Conservation (phyloP, 2,888 invertebrate genomes). For the Plebejus argus region DNA sequence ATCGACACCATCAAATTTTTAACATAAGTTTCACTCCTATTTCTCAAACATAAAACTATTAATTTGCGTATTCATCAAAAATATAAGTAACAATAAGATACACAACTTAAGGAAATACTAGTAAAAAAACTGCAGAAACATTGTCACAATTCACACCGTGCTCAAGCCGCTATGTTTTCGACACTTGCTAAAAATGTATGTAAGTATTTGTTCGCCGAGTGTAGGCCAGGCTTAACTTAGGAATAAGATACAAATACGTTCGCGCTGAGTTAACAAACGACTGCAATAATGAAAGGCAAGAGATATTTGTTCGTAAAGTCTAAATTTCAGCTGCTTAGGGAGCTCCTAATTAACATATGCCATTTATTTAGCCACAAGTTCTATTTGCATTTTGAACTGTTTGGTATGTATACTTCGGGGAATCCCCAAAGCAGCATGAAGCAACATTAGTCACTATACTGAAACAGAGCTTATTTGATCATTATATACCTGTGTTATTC, state of each 20-base stretch:
- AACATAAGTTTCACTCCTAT: too few species aligned
- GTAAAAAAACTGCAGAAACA: neutral
- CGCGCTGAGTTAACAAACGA: constrained; percentile 31
- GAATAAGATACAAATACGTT: constrained; percentile 32
- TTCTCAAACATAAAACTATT: too few species aligned
- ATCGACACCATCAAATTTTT: too few species aligned
- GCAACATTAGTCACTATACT: neutral
- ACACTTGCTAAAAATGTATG: neutral
- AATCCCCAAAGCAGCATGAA: neutral
- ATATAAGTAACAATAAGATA: too few species aligned
- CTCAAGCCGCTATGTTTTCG: neutral
- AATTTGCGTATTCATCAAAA: too few species aligned
- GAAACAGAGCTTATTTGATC: neutral
- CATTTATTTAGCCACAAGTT: constrained; percentile 34
- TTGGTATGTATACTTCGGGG: constrained; percentile 9
- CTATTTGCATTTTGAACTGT: constrained; percentile 25
- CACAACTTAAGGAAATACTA: neutral
- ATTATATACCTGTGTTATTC: neutral
- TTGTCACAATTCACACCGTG: neutral
- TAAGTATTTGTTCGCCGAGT: neutral
- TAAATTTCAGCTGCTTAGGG: constrained; percentile 36
- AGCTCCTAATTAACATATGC: constrained; percentile 40
- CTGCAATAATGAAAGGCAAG: constrained; percentile 36
- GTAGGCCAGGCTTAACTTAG: neutral
- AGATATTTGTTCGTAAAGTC: constrained; percentile 35